phyloP scores from a whole-genome alignment of 2,797 vertebrate species.

The Peromyscus melanophrys region DNA sequence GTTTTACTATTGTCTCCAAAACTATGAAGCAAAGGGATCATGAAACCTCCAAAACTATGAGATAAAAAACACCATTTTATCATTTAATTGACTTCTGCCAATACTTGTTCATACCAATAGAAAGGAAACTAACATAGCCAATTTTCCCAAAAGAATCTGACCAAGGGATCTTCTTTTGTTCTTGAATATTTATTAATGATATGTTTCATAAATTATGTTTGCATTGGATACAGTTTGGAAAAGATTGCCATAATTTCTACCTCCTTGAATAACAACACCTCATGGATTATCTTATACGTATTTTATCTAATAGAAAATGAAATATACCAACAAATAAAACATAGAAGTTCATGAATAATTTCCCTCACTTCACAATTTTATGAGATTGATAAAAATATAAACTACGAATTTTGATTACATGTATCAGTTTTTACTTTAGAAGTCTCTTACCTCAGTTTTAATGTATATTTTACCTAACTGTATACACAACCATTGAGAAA shows the following conservation, averaged over 20 bases:
- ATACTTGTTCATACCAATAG: neutral
- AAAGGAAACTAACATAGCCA: too few relatives aligned
- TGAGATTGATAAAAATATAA: slow-evolving; percentile 55
- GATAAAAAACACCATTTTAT: neutral
- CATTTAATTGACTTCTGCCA: neutral
- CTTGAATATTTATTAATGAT: neutral
- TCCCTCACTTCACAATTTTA: neutral
- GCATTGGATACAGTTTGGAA: neutral
- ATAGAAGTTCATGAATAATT: neutral
- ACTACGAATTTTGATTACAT: neutral
- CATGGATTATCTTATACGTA: neutral
- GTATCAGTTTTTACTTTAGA: neutral
- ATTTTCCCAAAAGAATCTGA: neutral
- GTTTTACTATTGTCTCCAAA: too few relatives aligned
- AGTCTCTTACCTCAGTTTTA: neutral
- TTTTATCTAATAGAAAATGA: slow-evolving; percentile 29
- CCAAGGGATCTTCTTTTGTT: neutral
- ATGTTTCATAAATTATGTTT: neutral
- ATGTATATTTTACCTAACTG: neutral
- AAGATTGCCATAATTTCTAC: neutral
- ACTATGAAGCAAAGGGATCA: neutral
- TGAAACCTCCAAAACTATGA: neutral
- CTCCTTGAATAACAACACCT: neutral
- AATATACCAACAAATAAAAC: neutral
- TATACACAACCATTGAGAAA: neutral